phyloP scores from a whole-genome alignment of 2,797 vertebrate species.

The Halcyon smyrnensis region DNA sequence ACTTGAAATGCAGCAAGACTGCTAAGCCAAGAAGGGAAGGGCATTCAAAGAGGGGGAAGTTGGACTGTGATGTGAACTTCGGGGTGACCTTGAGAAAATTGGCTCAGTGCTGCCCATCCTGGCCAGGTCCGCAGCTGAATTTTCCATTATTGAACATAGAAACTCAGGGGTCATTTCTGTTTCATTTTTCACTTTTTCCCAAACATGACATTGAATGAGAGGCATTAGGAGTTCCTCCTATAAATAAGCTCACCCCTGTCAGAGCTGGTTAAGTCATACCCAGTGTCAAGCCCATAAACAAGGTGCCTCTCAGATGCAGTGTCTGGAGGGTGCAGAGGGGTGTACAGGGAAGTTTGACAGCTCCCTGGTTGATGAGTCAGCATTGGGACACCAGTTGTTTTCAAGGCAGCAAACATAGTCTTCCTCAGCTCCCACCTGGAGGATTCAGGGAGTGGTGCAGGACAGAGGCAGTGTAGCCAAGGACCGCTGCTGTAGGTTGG shows the following conservation, averaged over 20 bases:
- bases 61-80: background rate
- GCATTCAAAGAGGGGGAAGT: background rate
- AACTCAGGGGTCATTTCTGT: conserved; percentile 39
- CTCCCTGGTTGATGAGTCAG: background rate
- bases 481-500: background rate
- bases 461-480: background rate
- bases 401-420: background rate
- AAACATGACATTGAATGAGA: conserved; percentile 59
- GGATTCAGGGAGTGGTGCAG: background rate
- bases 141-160: conserved; percentile 37
- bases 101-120: background rate
- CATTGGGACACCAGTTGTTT: background rate
- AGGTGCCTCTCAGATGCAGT: conserved; percentile 12
- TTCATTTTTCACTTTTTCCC: conserved; percentile 53
- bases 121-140: conserved; percentile 45
- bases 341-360: background rate
- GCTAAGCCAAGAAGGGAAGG: background rate
- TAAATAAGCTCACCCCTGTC: conserved; percentile 66
- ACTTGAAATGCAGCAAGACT: background rate
- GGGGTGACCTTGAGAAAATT: conserved; percentile 11
- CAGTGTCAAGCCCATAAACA: conserved; percentile 33
- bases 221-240: conserved; percentile 55
- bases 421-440: background rate
- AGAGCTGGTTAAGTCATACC: conserved; percentile 61
- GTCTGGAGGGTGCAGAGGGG: background rate